Evolutionary conservation across 2,113 vertebrate genomes (phyloP).

Genomic region (Eolophus roseicapilla): DNA sequence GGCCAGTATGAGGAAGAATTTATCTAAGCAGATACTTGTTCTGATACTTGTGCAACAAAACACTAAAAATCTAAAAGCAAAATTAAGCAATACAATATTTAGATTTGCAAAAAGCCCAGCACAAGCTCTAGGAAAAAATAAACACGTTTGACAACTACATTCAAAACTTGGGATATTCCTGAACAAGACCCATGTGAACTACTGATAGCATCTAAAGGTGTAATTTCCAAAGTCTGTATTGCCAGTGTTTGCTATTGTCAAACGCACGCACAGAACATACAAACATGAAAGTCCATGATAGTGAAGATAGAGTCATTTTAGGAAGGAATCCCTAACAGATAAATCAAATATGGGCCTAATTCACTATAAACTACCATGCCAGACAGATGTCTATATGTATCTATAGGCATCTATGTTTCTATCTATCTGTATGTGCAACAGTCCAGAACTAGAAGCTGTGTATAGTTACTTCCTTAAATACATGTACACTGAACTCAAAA

Average conservation of each 20-base stretch:
- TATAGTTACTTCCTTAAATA: background rate
- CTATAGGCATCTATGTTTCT: background rate
- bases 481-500: fast-evolving
- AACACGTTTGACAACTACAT: background rate
- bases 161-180: background rate
- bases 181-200: background rate
- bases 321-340: background rate
- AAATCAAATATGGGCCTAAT: background rate
- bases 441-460: background rate
- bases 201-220: background rate
- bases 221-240: background rate
- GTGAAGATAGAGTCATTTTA: too few relatives aligned
- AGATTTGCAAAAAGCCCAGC: background rate
- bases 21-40: background rate
- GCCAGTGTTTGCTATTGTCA: background rate
- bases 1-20: background rate
- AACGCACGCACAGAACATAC: too few relatives aligned
- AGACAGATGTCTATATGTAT: background rate
- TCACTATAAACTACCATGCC: fast-evolving
- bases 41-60: background rate
- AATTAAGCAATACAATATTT: background rate
- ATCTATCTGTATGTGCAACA: fast-evolving
- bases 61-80: background rate
- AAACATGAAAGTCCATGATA: too few relatives aligned
- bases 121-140: background rate